phyloP scores from a whole-genome alignment of 1,140 invertebrate genomes.

The Helicorthomorpha holstii region DNA sequence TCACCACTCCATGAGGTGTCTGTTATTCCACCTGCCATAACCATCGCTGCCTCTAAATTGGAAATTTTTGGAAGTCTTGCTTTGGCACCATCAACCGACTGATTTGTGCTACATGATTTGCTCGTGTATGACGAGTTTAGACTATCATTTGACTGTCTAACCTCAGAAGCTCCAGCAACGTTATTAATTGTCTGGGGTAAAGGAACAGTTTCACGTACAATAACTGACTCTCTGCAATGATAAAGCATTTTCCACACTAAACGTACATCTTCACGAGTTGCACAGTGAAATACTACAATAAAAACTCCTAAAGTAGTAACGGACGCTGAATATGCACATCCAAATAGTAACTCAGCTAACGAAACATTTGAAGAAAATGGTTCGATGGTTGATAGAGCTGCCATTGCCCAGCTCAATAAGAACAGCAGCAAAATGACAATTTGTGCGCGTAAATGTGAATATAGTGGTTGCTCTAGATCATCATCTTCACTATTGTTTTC shows the following conservation, averaged over 20 bases:
- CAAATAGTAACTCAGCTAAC: slow-evolving; percentile 57
- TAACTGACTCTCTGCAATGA: slow-evolving; percentile 35
- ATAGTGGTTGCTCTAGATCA: slow-evolving; percentile 61
- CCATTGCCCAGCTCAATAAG: slow-evolving; percentile 51
- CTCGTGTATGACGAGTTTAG: slow-evolving; percentile 14
- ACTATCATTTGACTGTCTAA: slow-evolving; percentile 16
- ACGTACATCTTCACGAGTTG: slow-evolving; percentile 62
- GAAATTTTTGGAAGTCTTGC: slow-evolving; percentile 20
- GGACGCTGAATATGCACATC: slow-evolving; percentile 52
- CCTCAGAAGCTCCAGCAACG: slow-evolving; percentile 25
- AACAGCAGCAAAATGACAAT: slow-evolving; percentile 56
- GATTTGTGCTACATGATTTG: slow-evolving; percentile 16
- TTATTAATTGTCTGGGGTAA: slow-evolving; percentile 15
- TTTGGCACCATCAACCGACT: slow-evolving; percentile 15
- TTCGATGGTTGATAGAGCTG: slow-evolving; percentile 45
- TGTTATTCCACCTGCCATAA: slow-evolving; percentile 17
- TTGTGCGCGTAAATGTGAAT: slow-evolving; percentile 59
- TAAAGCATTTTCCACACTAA: slow-evolving; percentile 48
- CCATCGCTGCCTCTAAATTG: slow-evolving; percentile 22
- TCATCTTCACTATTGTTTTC: slow-evolving; percentile 48
- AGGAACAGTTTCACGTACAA: slow-evolving; percentile 22
- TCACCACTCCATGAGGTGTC: slow-evolving; percentile 29
- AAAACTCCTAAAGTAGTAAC: slow-evolving; percentile 57
- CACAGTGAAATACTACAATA: slow-evolving; percentile 65
- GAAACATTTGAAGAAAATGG: slow-evolving; percentile 41